Percentiles rank a stretch among this genome's conserved stretches.
These are phyloP conservation scores for Patella caerulea DNA, from an alignment of 2,888 invertebrate species.

Conservation along the genomic window DNA sequence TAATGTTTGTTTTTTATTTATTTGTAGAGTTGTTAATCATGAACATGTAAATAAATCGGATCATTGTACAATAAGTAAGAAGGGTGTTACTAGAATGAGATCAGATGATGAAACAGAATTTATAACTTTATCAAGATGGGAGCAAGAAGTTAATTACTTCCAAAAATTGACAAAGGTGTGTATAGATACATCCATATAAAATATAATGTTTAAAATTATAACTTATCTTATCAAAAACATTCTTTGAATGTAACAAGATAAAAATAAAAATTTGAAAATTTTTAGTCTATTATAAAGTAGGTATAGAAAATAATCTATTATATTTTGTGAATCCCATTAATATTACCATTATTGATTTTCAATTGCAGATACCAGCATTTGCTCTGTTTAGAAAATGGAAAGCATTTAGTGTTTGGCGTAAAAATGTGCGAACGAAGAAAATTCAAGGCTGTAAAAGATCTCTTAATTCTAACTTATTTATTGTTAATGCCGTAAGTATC, in stretches of 20 bases:
- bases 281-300: no score
- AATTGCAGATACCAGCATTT: conserved; percentile 71
- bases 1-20: neutral
- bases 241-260: no score
- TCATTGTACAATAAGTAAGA: conserved; percentile 85
- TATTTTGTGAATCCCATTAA: no score
- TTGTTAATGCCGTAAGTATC: conserved; percentile 77
- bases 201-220: no score
- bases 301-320: no score
- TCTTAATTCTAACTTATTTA: conserved; percentile 81
- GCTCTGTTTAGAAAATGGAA: conserved; percentile 74
- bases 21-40: conserved; percentile 81
- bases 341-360: neutral
- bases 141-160: conserved; percentile 86
- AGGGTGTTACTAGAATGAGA: conserved; percentile 83
- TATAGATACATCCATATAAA: neutral
- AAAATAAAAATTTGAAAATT: no score
- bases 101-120: conserved; percentile 81
- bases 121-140: conserved; percentile 85
- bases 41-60: conserved; percentile 80
- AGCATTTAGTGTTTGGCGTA: conserved; percentile 85
- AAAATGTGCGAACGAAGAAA: conserved; percentile 81
- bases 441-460: conserved; percentile 76
- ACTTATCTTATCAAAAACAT: no score
- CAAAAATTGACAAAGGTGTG: conserved; percentile 81